Evolutionary conservation across 2,113 vertebrate species (phyloP).

Genomic region (Typhlomys cinereus): DNA sequence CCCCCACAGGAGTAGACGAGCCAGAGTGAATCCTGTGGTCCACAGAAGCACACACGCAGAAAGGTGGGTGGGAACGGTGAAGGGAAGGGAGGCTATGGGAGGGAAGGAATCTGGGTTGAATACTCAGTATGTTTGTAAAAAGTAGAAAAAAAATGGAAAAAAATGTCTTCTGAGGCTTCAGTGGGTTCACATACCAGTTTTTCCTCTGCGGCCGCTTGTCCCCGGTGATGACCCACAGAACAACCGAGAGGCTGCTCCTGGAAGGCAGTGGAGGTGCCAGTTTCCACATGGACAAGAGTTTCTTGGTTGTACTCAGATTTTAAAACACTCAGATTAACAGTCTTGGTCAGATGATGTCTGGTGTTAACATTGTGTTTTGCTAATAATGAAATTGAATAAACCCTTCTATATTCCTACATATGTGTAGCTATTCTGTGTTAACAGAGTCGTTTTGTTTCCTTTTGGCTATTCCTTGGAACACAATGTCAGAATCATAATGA

Average conservation of each 20-base stretch:
- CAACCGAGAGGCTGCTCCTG: background rate
- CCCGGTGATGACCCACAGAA: background rate
- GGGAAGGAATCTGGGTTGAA: too few relatives aligned
- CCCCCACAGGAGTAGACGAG: too few relatives aligned
- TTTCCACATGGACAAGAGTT: background rate
- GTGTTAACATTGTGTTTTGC: background rate
- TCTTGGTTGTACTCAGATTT: background rate
- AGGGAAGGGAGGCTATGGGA: too few relatives aligned
- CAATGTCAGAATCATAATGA: background rate
- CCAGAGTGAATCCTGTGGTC: too few relatives aligned
- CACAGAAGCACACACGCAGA: too few relatives aligned
- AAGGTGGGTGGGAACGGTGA: too few relatives aligned
- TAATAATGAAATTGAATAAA: slow-evolving; percentile 4
- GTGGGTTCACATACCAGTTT: background rate
- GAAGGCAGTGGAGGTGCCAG: background rate
- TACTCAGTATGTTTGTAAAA: too few relatives aligned
- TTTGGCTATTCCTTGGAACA: slow-evolving; percentile 23
- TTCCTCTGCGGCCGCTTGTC: background rate
- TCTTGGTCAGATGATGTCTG: background rate
- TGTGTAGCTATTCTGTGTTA: background rate
- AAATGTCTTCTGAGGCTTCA: background rate
- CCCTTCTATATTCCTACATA: background rate
- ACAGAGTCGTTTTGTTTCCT: background rate
- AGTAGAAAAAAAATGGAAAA: too few relatives aligned
- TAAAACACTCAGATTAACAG: background rate